phyloP scores from a whole-genome alignment of 2,888 invertebrate species.

The Digitonthophagus gazella region DNA sequence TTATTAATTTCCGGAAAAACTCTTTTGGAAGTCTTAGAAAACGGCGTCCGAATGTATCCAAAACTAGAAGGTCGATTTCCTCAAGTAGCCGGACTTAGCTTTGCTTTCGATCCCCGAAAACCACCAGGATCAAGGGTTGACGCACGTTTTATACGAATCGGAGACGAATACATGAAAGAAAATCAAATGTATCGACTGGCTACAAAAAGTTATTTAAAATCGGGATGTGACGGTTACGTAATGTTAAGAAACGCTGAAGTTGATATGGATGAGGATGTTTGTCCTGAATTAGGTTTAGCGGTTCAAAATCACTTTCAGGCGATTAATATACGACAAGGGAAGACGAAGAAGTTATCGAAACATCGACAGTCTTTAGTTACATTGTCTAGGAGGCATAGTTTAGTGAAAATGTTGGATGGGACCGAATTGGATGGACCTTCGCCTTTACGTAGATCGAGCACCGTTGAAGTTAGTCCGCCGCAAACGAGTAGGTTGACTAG shows the following conservation, averaged over 20 bases:
- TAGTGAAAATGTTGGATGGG: conserved; percentile 73
- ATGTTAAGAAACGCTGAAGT: conserved; percentile 69
- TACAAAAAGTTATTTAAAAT: conserved; percentile 77
- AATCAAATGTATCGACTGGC: conserved; percentile 74
- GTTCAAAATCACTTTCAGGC: conserved; percentile 89
- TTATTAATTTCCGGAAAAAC: conserved; percentile 67
- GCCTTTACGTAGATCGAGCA: conserved; percentile 60
- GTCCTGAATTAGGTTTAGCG: conserved; percentile 79
- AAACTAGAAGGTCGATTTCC: conserved; percentile 86
- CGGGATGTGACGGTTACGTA: conserved; percentile 83
- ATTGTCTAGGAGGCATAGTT: conserved; percentile 73
- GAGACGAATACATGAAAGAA: conserved; percentile 75
- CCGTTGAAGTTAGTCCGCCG: conserved; percentile 42
- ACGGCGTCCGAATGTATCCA: conserved; percentile 82
- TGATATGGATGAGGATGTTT: conserved; percentile 77
- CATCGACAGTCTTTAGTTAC: conserved; percentile 85
- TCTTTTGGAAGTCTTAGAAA: conserved; percentile 74
- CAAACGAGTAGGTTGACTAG: conserved; percentile 58
- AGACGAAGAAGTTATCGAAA: conserved; percentile 68
- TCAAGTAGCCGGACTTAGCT: conserved; percentile 77
- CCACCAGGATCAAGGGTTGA: conserved; percentile 71
- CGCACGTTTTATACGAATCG: conserved; percentile 72
- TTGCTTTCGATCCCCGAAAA: conserved; percentile 71
- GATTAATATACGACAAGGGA: conserved; percentile 75
- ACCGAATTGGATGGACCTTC: conserved; percentile 72